phyloP scores from a whole-genome alignment of 1,140 invertebrate genomes.

The Hyles euphorbiae region DNA sequence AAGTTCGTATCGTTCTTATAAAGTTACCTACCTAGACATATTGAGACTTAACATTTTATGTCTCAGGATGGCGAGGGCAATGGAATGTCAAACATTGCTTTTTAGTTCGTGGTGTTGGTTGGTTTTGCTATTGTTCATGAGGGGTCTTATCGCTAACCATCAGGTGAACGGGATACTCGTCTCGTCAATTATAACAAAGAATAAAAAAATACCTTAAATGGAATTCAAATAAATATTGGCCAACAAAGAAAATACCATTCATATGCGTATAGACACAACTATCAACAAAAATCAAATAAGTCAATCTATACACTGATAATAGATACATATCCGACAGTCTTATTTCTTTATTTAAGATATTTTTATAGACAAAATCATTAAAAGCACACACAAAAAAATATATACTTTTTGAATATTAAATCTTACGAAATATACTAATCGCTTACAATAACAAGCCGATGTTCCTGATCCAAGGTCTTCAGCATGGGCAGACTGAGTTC shows the following conservation, averaged over 20 bases:
- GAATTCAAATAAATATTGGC: no score
- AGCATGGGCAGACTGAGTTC: slow-evolving; percentile 91
- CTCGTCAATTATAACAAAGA: no score
- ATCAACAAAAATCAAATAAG: background rate
- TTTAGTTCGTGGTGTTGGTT: no score
- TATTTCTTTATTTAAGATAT: background rate
- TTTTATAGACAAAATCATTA: background rate
- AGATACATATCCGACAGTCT: background rate
- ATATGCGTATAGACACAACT: background rate
- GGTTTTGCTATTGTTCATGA: no score
- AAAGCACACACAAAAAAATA: background rate
- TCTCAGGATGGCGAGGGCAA: no score
- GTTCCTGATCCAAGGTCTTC: slow-evolving; percentile 87
- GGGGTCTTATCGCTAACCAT: no score
- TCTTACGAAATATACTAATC: background rate
- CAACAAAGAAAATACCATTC: no score
- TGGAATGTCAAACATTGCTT: no score
- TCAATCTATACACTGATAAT: background rate
- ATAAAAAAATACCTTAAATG: background rate
- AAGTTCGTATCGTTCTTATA: no score
- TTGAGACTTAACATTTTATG: no score
- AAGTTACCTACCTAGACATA: no score
- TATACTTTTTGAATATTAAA: background rate
- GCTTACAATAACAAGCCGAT: slow-evolving; percentile 86
- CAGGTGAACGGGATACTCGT: no score